Percentiles rank a stretch among this genome's conserved stretches.
Conservation (phyloP, 2,113 vertebrate genomes). For the Mus spicilegus region DNA sequence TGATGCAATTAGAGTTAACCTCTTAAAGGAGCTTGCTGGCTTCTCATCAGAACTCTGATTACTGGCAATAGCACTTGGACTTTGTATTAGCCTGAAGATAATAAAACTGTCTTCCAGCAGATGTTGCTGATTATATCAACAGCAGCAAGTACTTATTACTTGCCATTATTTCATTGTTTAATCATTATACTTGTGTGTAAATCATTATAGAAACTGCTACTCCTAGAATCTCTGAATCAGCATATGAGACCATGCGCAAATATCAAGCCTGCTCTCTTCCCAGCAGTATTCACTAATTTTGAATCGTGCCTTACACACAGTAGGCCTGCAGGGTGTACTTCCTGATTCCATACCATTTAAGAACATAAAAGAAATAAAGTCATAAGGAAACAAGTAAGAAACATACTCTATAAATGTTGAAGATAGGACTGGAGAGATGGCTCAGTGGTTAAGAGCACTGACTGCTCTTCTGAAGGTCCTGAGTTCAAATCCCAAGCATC, state of each 20-base stretch:
- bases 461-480: too few species aligned
- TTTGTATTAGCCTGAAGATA: background rate
- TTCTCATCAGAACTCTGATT: conserved; percentile 21
- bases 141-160: background rate
- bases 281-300: background rate
- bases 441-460: too few species aligned
- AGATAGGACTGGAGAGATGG: background rate
- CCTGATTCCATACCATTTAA: background rate
- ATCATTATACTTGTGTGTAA: background rate
- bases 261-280: background rate
- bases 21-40: background rate
- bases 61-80: background rate
- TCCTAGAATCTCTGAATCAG: background rate
- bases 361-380: background rate
- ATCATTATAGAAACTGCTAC: background rate
- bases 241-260: background rate
- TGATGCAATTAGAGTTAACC: background rate
- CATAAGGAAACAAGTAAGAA: background rate
- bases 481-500: too few species aligned
- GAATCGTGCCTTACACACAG: background rate
- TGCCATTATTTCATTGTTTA: background rate
- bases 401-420: background rate
- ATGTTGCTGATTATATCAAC: conserved; percentile 9
- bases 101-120: background rate
- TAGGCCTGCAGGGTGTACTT: background rate